Conservation (phyloP, 2,797 vertebrate species). For the Notolepis coatsorum region DNA sequence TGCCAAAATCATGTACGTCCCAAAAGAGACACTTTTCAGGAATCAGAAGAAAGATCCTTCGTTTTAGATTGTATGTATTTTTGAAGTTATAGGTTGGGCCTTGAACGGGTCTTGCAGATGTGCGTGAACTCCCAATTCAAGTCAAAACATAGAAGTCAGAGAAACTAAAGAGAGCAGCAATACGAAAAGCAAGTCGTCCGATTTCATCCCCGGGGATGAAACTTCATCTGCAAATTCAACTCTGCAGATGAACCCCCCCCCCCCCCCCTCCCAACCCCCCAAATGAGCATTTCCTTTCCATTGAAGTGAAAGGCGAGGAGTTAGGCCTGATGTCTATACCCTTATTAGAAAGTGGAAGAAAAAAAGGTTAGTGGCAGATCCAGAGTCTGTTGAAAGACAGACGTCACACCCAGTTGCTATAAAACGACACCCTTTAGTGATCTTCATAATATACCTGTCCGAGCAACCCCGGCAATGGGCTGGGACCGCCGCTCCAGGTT, state of each 20-base stretch:
- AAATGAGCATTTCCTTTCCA: constrained; percentile 21
- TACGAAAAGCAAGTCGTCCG: not conserved
- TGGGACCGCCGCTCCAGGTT: constrained; percentile 89
- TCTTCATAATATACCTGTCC: constrained; percentile 89
- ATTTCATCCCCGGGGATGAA: not conserved
- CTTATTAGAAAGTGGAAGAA: constrained; percentile 10
- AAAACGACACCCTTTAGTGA: constrained; percentile 4
- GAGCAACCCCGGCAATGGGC: constrained; percentile 85
- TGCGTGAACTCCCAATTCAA: no score
- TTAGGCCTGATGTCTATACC: constrained; percentile 5
- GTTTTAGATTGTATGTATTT: no score
- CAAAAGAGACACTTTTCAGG: no score
- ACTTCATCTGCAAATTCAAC: constrained; percentile 3
- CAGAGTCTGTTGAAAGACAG: constrained; percentile 11
- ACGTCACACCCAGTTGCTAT: constrained; percentile 19
- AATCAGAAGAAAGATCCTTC: no score
- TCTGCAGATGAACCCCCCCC: constrained; percentile 8
- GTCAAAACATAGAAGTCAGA: no score
- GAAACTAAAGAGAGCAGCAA: no score
- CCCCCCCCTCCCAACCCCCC: constrained; percentile 31
- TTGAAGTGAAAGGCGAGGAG: constrained; percentile 11
- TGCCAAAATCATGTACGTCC: no score
- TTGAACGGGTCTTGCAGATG: no score
- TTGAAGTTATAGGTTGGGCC: no score
- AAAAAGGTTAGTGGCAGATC: constrained; percentile 32